These are phyloP conservation scores for Rhinophrynus dorsalis DNA, from an alignment of 2,797 vertebrate species.

Conservation along the genomic window DNA sequence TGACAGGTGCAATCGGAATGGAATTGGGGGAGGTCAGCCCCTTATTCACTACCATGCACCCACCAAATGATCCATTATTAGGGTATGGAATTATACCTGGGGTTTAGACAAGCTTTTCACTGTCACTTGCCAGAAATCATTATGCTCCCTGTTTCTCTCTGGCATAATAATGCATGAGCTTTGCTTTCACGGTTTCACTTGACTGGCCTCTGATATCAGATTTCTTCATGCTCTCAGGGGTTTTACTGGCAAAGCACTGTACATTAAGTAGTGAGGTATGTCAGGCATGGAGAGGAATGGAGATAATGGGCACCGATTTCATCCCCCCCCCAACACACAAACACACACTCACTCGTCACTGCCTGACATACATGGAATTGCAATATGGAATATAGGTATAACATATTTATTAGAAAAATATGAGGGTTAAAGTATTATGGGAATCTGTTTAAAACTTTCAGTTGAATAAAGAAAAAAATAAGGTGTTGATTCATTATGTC, in stretches of 20 bases:
- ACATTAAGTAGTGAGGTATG: slow-evolving; percentile 2
- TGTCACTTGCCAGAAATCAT: neutral
- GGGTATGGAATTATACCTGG: neutral
- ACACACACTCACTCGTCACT: neutral
- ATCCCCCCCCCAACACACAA: neutral
- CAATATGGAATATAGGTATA: neutral
- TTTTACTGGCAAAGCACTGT: slow-evolving; percentile 13
- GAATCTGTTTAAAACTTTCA: too few relatives aligned
- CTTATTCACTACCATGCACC: too few relatives aligned
- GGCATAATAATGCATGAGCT: slow-evolving; percentile 12
- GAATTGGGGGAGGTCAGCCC: too few relatives aligned
- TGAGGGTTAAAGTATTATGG: too few relatives aligned
- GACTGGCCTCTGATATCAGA: slow-evolving; percentile 13
- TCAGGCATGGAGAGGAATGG: neutral
- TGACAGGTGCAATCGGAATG: too few relatives aligned
- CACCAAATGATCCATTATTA: neutral
- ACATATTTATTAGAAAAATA: too few relatives aligned
- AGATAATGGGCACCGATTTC: neutral
- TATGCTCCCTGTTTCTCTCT: slow-evolving; percentile 1
- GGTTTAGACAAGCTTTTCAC: neutral
- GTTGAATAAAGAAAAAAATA: too few relatives aligned
- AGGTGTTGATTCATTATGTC: too few relatives aligned
- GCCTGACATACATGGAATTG: neutral
- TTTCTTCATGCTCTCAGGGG: neutral
- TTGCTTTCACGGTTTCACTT: slow-evolving; percentile 21